These are phyloP conservation scores for Petroica traversi DNA, from an alignment of 2,113 vertebrate genomes.

Conservation along the genomic window DNA sequence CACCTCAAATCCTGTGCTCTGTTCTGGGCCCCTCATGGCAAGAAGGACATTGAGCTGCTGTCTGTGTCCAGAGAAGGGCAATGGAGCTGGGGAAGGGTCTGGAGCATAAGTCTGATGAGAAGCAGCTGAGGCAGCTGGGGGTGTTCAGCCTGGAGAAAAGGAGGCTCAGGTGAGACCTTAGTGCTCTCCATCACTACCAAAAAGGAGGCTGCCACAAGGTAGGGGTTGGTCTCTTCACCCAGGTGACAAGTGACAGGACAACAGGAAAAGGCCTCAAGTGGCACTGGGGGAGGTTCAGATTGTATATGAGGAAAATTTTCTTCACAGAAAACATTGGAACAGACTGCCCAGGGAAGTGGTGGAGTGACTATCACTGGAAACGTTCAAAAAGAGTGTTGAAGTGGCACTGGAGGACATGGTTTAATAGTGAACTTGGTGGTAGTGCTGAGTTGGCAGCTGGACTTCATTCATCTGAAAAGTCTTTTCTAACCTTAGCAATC, in stretches of 20 bases:
- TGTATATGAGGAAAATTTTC: not conserved
- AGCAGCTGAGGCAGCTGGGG: not conserved
- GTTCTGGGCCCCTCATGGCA: rapidly evolving
- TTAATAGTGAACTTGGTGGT: not conserved
- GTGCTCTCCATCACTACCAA: not conserved
- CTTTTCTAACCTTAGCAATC: not conserved
- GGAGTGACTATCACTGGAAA: not conserved
- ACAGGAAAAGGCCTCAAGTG: not conserved
- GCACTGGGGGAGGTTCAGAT: not conserved
- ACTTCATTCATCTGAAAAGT: not conserved
- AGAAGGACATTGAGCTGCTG: not conserved
- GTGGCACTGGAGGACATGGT: not conserved
- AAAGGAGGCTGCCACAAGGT: not conserved
- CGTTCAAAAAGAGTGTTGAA: not conserved
- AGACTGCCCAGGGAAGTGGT: not conserved
- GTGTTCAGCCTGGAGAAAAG: not conserved
- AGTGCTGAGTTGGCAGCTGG: not conserved
- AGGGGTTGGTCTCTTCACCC: rapidly evolving
- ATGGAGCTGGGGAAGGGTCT: not conserved
- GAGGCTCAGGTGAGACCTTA: not conserved
- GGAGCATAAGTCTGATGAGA: not conserved
- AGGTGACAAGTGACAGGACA: not conserved
- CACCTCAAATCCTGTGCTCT: not conserved
- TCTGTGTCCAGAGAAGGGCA: not conserved
- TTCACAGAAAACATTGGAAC: not conserved